Conservation (phyloP, 1,140 invertebrate species). For the Pomacea maculata region DNA sequence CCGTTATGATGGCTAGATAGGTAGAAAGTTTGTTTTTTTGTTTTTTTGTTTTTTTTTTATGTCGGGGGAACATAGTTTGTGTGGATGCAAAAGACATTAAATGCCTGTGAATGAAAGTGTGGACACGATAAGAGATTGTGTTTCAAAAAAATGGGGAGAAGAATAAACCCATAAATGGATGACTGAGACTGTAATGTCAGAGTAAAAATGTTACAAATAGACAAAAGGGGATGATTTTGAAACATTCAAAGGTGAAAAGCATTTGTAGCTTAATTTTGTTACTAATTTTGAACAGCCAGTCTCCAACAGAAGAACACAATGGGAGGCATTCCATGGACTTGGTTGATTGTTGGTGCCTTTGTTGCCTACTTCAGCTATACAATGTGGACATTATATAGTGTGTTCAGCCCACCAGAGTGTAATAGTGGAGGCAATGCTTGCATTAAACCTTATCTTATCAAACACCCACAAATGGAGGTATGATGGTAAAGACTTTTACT, state of each 20-base stretch:
- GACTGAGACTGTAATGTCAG: too few species aligned
- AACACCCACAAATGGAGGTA: conserved; percentile 69
- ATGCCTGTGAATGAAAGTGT: too few species aligned
- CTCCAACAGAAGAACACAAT: neutral
- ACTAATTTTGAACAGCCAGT: neutral
- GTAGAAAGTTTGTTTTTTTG: too few species aligned
- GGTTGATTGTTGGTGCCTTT: conserved; percentile 72
- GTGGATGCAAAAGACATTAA: too few species aligned
- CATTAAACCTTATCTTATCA: conserved; percentile 55
- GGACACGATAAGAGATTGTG: too few species aligned
- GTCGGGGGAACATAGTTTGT: too few species aligned
- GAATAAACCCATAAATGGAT: too few species aligned
- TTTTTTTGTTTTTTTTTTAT: too few species aligned
- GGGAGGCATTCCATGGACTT: conserved; percentile 42
- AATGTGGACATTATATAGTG: conserved; percentile 76
- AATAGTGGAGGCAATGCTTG: conserved; percentile 58
- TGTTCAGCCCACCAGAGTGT: conserved; percentile 79
- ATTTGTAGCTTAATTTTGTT: neutral
- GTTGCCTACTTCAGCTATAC: conserved; percentile 77
- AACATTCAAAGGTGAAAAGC: neutral
- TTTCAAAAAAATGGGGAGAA: too few species aligned
- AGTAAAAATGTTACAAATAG: too few species aligned
- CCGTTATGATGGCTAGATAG: too few species aligned
- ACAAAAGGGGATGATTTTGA: too few species aligned
- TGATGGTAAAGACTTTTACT: conserved; percentile 56